Conservation (phyloP, 2,888 invertebrate genomes). For the Euzetes globulus region DNA sequence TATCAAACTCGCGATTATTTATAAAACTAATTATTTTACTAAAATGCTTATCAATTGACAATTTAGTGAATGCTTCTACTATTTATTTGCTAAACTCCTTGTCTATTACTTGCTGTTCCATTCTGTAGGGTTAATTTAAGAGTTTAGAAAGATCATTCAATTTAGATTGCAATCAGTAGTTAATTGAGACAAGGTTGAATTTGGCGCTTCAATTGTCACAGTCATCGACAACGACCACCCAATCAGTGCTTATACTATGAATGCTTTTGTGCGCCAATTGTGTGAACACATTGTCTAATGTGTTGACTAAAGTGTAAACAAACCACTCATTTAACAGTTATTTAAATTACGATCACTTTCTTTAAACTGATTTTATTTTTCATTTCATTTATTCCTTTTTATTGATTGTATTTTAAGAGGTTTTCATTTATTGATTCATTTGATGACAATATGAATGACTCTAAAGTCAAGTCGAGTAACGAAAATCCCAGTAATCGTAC, state of each 20-base stretch:
- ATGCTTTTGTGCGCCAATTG: background rate
- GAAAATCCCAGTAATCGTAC: background rate
- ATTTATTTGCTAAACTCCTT: no score
- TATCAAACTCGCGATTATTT: no score
- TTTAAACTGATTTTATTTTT: background rate
- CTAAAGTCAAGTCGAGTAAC: background rate
- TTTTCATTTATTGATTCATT: background rate
- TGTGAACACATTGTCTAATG: background rate
- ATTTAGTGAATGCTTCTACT: no score
- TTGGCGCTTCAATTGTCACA: no score
- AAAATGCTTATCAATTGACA: no score
- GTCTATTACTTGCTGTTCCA: no score
- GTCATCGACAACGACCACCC: no score
- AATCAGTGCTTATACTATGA: background rate
- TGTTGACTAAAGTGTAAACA: background rate
- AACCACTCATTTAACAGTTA: background rate
- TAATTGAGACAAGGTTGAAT: no score
- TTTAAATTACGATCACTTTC: background rate
- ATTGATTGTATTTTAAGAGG: background rate
- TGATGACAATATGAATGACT: background rate
- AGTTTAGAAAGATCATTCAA: no score
- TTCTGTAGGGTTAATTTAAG: no score
- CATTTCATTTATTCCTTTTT: background rate
- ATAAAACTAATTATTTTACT: no score
- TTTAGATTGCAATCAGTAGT: no score